Conservation (phyloP, 1,140 invertebrate species). For the Hycleus cichorii region DNA sequence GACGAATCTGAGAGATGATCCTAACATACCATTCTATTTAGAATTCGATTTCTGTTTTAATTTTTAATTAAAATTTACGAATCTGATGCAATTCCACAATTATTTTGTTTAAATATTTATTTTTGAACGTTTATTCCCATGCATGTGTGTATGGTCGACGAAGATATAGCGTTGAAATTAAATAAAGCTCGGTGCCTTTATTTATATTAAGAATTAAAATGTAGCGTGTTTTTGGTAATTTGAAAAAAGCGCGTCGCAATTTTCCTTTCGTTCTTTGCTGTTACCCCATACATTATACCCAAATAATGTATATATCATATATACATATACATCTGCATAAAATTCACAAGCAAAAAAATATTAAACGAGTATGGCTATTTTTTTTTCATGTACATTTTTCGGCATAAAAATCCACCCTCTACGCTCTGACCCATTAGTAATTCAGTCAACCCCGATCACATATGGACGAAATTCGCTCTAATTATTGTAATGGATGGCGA, state of each 20-base stretch:
- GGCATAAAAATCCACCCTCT: constrained; percentile 25
- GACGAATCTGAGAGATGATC: no score
- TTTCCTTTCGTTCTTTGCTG: constrained; percentile 6
- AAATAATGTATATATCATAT: constrained; percentile 21
- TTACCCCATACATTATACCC: constrained; percentile 11
- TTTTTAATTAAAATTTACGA: no score
- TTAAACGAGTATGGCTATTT: constrained; percentile 10
- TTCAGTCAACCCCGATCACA: constrained; percentile 35
- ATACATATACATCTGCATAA: constrained; percentile 21
- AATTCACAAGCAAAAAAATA: constrained; percentile 6
- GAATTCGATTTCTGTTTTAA: no score
- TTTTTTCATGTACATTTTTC: neutral
- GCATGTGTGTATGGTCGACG: no score
- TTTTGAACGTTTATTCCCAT: no score
- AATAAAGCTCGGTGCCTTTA: constrained; percentile 9
- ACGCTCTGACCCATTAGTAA: constrained; percentile 31
- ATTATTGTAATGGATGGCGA: constrained; percentile 36
- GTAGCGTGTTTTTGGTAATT: constrained; percentile 7
- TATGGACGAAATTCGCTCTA: constrained; percentile 33
- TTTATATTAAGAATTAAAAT: constrained; percentile 14
- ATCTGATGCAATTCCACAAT: no score
- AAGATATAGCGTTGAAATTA: neutral
- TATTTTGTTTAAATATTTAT: no score
- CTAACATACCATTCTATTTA: no score
- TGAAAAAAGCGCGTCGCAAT: constrained; percentile 12